Base-by-base conservation (phyloP, 2,113 vertebrate genomes). In the Onychostoma macrolepis region DNA sequence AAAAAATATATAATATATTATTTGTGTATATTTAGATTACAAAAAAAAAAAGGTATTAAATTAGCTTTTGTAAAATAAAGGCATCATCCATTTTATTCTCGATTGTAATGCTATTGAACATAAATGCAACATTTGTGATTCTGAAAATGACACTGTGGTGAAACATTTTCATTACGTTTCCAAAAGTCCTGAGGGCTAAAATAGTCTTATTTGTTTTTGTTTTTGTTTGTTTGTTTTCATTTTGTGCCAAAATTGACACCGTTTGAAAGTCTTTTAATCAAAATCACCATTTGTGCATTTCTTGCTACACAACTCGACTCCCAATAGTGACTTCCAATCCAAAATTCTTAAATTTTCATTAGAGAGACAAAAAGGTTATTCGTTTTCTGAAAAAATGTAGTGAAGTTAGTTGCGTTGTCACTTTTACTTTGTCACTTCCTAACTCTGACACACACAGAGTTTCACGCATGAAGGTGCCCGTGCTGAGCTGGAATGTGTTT, bases 401-500 rank as follows among this genome's bases (percentile, higher is more conserved):
- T 72, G 21, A 11, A 24, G 36, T 72, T 38, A 21, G 67, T 71
- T 71, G 17, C 17, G 19, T 36, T 36, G 30, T 2, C 3, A 6
- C 21, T 30, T 38, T 48, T 50, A 50, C 11, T 28, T 50, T 15
- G 15, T 38, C 45, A 72, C 33, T 36, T 6, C 36, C 26, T 4
- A 26, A 48, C 28, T 8, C 43, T 28, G 17, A 56, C 24, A 76
- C 53, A 83, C 71, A 58, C 26, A 88, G 41, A 56, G 6, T 71
- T 83, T 38, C 43, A 48, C 12, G 30, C 45, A 26, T 53, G 67
- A 67, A 84, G 61, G 61, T 45, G n/a, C 80, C 45, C 50, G n/a
- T 58, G 56, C 76, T 80, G 79, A 80, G 43, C 63, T 30, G 6
- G 24, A 28, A 71, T 83, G 76, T 91, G 43, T 90, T 80, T 91